Conservation (phyloP, 2,888 invertebrate genomes). For the Nomada hirtipes region DNA sequence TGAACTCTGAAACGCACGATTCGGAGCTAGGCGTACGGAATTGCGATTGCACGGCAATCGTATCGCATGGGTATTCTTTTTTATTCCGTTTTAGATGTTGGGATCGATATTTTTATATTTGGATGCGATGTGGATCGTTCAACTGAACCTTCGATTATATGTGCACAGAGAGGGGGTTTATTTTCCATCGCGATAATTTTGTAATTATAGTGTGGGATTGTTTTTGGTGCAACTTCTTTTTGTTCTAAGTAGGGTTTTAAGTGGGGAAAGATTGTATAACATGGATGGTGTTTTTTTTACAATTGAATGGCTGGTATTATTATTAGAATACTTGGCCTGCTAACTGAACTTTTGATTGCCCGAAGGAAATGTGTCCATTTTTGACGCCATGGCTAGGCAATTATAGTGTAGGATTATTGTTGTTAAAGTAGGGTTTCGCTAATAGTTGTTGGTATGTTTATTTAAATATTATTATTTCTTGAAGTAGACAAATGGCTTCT, state of each 20-base stretch:
- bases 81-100: background rate
- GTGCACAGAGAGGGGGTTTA: background rate
- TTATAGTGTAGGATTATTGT: no score
- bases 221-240: background rate
- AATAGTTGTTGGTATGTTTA: no score
- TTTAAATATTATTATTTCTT: no score
- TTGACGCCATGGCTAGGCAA: no score
- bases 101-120: no score
- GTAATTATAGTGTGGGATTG: background rate
- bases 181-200: background rate
- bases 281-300: no score
- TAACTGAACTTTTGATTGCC: background rate
- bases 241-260: no score
- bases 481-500: no score
- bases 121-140: background rate
- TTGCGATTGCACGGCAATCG: background rate
- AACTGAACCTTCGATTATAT: background rate
- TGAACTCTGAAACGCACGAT: conserved; percentile 4
- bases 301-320: no score
- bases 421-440: no score
- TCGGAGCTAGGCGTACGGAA: background rate
- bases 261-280: no score
- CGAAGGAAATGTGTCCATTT: background rate
- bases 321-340: background rate
- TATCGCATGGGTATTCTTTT: background rate